Percentiles rank a stretch among this genome's conserved stretches.
Evolutionary conservation across 2,113 vertebrate species (phyloP).

Genomic region (Dicaeum eximium): DNA sequence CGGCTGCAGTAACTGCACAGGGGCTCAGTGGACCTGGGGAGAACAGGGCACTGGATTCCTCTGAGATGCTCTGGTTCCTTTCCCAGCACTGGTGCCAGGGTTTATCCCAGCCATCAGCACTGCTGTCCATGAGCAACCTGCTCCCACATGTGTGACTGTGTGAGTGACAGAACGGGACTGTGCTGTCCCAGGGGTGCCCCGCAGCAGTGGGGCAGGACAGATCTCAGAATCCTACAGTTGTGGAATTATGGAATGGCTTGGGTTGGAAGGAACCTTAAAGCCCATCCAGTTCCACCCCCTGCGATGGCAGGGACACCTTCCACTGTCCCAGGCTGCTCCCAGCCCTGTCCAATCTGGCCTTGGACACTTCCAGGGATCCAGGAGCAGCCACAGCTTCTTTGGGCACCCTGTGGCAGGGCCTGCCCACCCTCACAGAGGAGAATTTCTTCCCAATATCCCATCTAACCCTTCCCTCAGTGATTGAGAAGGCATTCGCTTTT

Average conservation of each 20-base stretch:
- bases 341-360: neutral
- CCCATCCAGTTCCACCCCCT: neutral
- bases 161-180: neutral
- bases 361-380: neutral
- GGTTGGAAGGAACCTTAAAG: neutral
- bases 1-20: constrained; percentile 82
- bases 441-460: neutral
- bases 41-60: neutral
- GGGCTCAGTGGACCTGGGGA: constrained; percentile 32
- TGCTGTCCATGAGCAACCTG: neutral
- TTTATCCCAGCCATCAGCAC: neutral
- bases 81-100: neutral
- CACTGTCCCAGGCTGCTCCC: neutral
- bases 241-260: neutral
- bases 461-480: neutral
- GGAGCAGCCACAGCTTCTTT: neutral
- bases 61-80: neutral
- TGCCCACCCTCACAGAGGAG: accelerated
- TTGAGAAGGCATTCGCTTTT: neutral
- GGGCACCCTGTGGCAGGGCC: neutral
- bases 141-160: neutral
- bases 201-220: neutral
- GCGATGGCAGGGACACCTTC: neutral
- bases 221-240: neutral
- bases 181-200: neutral